Percentiles rank a stretch among this genome's conserved stretches.
phyloP scores from a whole-genome alignment of 2,113 vertebrate genomes.

The Ptilonorhynchus violaceus region DNA sequence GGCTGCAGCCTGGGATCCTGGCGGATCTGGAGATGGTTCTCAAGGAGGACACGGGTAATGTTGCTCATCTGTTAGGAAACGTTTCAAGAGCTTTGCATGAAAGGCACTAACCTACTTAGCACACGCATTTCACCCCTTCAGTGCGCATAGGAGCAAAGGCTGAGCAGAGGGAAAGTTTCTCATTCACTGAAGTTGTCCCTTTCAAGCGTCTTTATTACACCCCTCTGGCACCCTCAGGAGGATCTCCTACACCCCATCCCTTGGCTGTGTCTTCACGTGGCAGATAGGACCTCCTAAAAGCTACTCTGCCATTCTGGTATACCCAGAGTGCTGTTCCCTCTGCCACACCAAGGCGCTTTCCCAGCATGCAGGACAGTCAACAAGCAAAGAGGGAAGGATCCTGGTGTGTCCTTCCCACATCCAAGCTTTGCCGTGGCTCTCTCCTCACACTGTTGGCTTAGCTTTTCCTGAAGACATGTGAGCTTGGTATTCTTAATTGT shows the following conservation, averaged over 20 bases:
- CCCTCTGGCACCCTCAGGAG: background rate
- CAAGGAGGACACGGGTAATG: background rate
- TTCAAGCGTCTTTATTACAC: background rate
- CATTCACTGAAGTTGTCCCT: background rate
- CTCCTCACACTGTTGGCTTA: background rate
- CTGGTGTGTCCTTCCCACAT: background rate
- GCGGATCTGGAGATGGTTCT: background rate
- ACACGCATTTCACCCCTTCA: background rate
- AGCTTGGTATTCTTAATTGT: background rate
- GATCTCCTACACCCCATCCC: background rate
- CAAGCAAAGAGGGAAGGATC: background rate
- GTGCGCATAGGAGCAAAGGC: background rate
- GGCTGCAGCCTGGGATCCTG: background rate
- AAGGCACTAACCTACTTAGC: background rate
- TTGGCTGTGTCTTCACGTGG: background rate
- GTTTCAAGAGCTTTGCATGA: background rate
- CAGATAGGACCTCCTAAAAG: background rate
- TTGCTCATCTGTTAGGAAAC: conserved; percentile 19
- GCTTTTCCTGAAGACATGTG: background rate
- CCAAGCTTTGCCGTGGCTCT: background rate
- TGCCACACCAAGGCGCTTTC: background rate
- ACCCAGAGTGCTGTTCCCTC: background rate
- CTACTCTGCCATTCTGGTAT: background rate
- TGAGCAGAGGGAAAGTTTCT: background rate
- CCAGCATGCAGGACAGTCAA: background rate